Base-by-base conservation (phyloP, 2,888 invertebrate species). In the Eupeodes luniger region DNA sequence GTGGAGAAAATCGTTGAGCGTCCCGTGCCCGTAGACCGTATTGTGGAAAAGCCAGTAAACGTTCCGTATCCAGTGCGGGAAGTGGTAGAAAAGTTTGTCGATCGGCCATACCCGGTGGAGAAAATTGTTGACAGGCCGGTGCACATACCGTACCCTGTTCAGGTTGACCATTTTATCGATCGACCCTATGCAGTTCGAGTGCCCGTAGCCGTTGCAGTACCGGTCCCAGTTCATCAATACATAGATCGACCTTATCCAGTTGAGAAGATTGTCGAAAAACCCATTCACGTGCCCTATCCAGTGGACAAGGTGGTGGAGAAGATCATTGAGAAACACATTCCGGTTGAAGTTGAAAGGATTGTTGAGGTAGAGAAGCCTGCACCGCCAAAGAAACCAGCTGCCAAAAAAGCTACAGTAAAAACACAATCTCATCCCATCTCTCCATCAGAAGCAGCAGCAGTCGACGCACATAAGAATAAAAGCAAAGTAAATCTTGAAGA, bases 311-410 rank as follows among this genome's bases (percentile, higher is more conserved):
- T 94, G 1, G 93, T 95, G 0, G 95, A 95, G 83, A 95, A 94
- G 89, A 90, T 95, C 0, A 93, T 95, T 0, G 95, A 95, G 89
- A 95, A 94, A 85, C 94, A 92, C 12, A 92, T 93, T 7, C 93
- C 94, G 1, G 91, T 93, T 9, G 93, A 93, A 78, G 92, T 93
- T 4, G 92, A 94, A 16, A 91, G 94, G 77, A 93, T 96, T 49
- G 94, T 96, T 0, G 96, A 96, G 90, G 94, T 96, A 0, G 96
- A 96, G 90, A 95, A 95, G 89, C 94, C 95, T 1, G 94, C 94
- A 0, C 92, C 94, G 0, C 92, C 94, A 0, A 93, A 94, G 16
- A 91, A 92, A 19, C 40, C 40, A 11, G 11, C 53, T n/a, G 6
- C 11, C 4, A 69, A 69, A 14, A 53, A 55, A 40, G 1, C 69